Evolutionary conservation across 2,797 vertebrate genomes (phyloP).

Genomic region (Tokudaia tokunoshimensis): DNA sequence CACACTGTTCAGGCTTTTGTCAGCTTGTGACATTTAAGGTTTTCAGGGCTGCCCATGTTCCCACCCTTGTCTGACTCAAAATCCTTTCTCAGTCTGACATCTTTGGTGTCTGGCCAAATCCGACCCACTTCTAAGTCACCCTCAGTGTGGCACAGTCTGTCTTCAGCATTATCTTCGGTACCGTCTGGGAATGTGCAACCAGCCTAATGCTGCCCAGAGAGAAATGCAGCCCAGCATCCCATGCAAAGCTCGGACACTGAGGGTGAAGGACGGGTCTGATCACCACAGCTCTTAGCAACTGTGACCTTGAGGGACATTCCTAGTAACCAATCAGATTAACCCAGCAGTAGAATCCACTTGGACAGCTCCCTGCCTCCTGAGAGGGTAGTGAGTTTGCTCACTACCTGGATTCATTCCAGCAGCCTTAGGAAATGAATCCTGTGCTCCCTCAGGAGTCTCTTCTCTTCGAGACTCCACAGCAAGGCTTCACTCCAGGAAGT

Average conservation of each 20-base stretch:
- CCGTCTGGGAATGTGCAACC: background rate
- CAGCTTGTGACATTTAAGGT: conserved; percentile 53
- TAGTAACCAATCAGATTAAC: background rate
- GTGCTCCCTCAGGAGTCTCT: background rate
- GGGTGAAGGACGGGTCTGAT: background rate
- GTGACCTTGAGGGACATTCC: background rate
- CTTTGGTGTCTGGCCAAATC: background rate
- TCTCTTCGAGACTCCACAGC: background rate
- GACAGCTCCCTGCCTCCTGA: background rate
- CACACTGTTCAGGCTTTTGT: background rate
- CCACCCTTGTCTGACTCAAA: conserved; percentile 73
- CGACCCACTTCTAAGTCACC: conserved; percentile 59
- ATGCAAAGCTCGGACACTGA: background rate
- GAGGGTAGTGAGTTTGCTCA: background rate
- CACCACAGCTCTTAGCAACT: background rate
- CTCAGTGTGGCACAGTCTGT: background rate
- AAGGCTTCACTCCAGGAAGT: too few relatives aligned
- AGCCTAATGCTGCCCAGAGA: background rate
- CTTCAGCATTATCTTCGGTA: background rate
- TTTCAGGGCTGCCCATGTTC: background rate
- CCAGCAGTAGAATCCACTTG: too few relatives aligned
- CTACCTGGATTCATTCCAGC: background rate
- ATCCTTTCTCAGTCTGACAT: conserved; percentile 70
- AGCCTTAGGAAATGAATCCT: background rate
- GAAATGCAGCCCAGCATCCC: background rate